Conservation (phyloP, 1,140 invertebrate genomes). For the Frieseomelitta varia region DNA sequence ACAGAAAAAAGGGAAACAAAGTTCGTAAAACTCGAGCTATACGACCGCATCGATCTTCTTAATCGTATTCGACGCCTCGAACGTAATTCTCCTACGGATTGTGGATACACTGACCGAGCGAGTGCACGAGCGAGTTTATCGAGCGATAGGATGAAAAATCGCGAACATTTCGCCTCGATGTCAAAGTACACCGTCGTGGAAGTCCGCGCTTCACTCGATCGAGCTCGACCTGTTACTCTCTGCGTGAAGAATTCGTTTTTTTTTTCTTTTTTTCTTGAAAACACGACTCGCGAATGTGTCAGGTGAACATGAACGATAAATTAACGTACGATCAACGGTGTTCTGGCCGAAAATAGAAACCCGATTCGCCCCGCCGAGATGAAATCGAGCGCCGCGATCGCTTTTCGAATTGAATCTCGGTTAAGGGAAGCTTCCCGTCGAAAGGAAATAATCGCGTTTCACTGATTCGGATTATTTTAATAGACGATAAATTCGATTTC, state of each 20-base stretch:
- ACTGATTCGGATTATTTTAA: slow-evolving; percentile 3
- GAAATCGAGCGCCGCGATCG: slow-evolving; percentile 31
- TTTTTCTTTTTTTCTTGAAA: not conserved
- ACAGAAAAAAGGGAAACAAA: not conserved
- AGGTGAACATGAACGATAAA: slow-evolving; percentile 22
- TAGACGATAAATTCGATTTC: not conserved
- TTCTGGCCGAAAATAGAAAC: slow-evolving; percentile 38
- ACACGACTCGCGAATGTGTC: slow-evolving; percentile 46
- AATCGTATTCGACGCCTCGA: slow-evolving; percentile 55
- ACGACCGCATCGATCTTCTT: slow-evolving; percentile 50
- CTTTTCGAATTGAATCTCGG: slow-evolving; percentile 22
- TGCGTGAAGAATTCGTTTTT: slow-evolving; percentile 19
- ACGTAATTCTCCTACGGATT: slow-evolving; percentile 23
- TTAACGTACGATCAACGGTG: slow-evolving; percentile 22
- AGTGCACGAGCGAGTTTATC: not conserved
- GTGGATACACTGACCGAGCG: not conserved
- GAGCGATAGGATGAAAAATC: not conserved
- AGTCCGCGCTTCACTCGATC: no score
- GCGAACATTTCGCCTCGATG: not conserved
- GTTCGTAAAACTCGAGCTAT: slow-evolving; percentile 44
- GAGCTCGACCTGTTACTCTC: slow-evolving; percentile 18
- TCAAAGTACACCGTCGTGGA: no score
- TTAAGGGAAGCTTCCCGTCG: not conserved
- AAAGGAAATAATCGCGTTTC: not conserved
- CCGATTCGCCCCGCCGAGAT: slow-evolving; percentile 17